Base-by-base conservation (phyloP, 2,797 vertebrate species). In the Dipus sagitta region DNA sequence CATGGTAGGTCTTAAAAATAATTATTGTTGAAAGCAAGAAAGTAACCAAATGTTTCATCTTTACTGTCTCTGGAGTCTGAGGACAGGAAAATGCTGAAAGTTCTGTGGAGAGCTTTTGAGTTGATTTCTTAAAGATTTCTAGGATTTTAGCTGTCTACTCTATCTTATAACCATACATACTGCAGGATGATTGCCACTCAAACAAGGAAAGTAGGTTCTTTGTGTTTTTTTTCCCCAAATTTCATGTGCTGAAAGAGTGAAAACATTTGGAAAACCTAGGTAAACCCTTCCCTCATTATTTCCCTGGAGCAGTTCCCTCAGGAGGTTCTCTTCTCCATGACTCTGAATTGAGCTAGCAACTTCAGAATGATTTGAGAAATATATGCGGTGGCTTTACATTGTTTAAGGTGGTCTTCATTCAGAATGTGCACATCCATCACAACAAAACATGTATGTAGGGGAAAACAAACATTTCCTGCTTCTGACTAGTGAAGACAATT, bases 271-370 rank as follows among this genome's bases (percentile, higher is more conserved):
- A 26, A 34, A 47, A 8, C 4, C 32, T 3, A 10, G 71, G 32
- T 4, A 1, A 0, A 1, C 15, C 2, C 1, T 87, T 42, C 28
- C 12, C 30, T 60, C 52, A 13, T 9, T 32, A 8, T 24, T 18
- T 42, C 54, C 24, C 11, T 11, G 3, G 0, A 2, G 0, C 0
- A 1, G 18, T n/a, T 79, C n/a, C 11, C 9, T 17, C 5, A 12
- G 6, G 34, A 18, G 2, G 9, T 10, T 23, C 2, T 0, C 2
- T 11, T 13, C 42, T 75, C 12, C 4, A 2, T 11, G 4, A 5
- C 1, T 0, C 32, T 76, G 5, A 17, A 75, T 72, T 26, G 15
- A 77, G 14, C 11, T 65, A 32, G 74, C 1, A 1, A 8, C 11
- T 5, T 21, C n/a, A 10, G 20, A 42, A 32, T 10, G 4, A 0